Percentiles rank a stretch among this genome's conserved stretches.
Conservation (phyloP, 1,140 invertebrate species). For the Potamilus streckersoni region DNA sequence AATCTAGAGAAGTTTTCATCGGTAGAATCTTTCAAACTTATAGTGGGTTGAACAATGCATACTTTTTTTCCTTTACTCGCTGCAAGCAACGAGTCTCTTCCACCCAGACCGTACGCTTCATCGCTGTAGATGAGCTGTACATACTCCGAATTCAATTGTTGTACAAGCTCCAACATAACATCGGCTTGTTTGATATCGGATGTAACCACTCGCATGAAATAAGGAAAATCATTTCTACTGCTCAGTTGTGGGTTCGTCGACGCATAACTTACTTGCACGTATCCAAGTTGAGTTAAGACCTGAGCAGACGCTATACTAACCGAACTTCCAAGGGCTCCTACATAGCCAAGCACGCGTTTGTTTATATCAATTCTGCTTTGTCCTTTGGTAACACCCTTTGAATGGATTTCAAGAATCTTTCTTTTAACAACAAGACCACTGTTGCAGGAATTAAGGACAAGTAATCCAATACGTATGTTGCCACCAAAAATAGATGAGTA, state of each 20-base stretch:
- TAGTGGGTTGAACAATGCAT: constrained; percentile 40
- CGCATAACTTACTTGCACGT: constrained; percentile 79
- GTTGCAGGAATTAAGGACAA: constrained; percentile 22
- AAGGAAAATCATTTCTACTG: constrained; percentile 79
- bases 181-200: constrained; percentile 82
- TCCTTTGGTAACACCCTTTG: background rate
- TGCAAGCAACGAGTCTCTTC: constrained; percentile 14
- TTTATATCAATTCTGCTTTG: constrained; percentile 41
- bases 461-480: constrained; percentile 7
- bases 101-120: constrained; percentile 25
- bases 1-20: constrained; percentile 4
- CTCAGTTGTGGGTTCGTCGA: constrained; percentile 80
- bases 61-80: constrained; percentile 15
- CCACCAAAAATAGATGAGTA: too few species aligned
- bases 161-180: constrained; percentile 70
- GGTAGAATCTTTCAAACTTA: background rate
- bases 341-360: constrained; percentile 27
- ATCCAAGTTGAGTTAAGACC: constrained; percentile 11
- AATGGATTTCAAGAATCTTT: constrained; percentile 11
- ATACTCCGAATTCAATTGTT: constrained; percentile 25
- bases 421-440: constrained; percentile 11
- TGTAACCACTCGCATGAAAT: constrained; percentile 84
- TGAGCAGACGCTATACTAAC: constrained; percentile 26
- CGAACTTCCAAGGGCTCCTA: constrained; percentile 18
- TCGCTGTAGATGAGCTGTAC: constrained; percentile 38